These are phyloP conservation scores for Andrena dorsata DNA, from an alignment of 2,888 invertebrate genomes.

Conservation along the genomic window DNA sequence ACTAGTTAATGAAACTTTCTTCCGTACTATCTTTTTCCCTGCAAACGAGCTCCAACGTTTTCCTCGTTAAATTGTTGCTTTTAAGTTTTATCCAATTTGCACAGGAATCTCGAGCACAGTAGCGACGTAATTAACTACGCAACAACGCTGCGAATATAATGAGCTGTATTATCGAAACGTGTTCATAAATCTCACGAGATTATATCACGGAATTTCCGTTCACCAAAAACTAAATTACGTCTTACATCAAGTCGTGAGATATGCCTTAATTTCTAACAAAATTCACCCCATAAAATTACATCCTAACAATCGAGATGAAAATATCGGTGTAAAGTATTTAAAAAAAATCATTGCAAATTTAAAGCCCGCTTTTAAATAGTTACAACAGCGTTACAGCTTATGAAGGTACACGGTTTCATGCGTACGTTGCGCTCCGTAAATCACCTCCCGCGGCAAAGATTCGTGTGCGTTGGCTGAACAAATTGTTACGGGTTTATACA, in stretches of 20 bases:
- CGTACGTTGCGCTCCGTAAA: slow-evolving; percentile 31
- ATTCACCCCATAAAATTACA: too few species aligned
- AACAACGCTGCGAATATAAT: not conserved
- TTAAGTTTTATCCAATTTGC: not conserved
- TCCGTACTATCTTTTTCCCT: not conserved
- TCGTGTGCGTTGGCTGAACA: slow-evolving; percentile 39
- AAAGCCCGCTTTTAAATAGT: not conserved
- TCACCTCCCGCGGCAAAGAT: slow-evolving; percentile 38
- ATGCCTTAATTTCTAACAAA: too few species aligned
- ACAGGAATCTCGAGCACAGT: not conserved
- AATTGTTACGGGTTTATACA: slow-evolving; percentile 33
- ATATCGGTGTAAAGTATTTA: not conserved
- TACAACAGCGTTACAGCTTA: slow-evolving; percentile 13
- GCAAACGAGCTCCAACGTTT: not conserved
- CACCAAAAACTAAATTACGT: too few species aligned
- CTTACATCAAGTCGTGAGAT: too few species aligned
- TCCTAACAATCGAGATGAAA: not conserved
- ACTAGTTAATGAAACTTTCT: not conserved
- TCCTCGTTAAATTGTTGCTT: not conserved
- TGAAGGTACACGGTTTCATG: slow-evolving; percentile 26
- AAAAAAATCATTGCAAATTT: not conserved
- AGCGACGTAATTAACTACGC: not conserved
- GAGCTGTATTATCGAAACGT: not conserved
- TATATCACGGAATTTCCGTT: too few species aligned
- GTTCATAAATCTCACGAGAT: not conserved